Base-by-base conservation (phyloP, 2,888 invertebrate genomes). In the Cataglyphis livida region DNA sequence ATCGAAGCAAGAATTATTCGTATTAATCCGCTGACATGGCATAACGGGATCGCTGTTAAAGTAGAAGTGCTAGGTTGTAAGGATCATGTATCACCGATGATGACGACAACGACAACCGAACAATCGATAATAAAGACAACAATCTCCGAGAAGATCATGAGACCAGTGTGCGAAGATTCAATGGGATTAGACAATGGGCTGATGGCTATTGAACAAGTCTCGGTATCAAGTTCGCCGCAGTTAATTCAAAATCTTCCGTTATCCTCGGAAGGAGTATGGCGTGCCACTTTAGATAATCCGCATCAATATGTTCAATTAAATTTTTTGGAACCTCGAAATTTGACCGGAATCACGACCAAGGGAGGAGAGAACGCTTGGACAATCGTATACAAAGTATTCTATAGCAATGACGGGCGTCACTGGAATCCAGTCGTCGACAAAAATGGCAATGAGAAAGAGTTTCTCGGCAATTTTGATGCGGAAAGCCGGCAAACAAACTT, bases 271-370 rank as follows among this genome's bases (percentile, higher is more conserved):
- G 82, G 81, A 12, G 84, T 86, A 18, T 93, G 93, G 93, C 90
- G 88, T 35, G 90, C 92, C 3, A 87, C 87, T 54, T 81, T 91
- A 15, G 89, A 92, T 66, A 92, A 90, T 85, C 91, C 91, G 15
- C 87, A 90, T 85, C 91, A 93, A 81, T 92, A 88, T 59, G 92
- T 94, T 12, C 94, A 97, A 96, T 97, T 98, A 93, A 97, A 98
- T 94, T 98, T 98, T 94, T 95, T 96, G 68, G 96, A 96, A 28
- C 96, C 96, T 0, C 96, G 97, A 66, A 97, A 97, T 91, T 94
- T 98, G 57, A 98, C 98, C 0, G 98, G 98, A 41, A 94, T 98
- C 64, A 96, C 96, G 73, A 98, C 97, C 0, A 97, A 97, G 93
- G 97, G 97, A 18, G 97, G 97, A 0, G 95, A 96, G 0, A 95